Evolutionary conservation across 2,888 invertebrate genomes (phyloP), one percentile per base, ranked within the genome.

Genomic region (Galerucella pusilla): DNA sequence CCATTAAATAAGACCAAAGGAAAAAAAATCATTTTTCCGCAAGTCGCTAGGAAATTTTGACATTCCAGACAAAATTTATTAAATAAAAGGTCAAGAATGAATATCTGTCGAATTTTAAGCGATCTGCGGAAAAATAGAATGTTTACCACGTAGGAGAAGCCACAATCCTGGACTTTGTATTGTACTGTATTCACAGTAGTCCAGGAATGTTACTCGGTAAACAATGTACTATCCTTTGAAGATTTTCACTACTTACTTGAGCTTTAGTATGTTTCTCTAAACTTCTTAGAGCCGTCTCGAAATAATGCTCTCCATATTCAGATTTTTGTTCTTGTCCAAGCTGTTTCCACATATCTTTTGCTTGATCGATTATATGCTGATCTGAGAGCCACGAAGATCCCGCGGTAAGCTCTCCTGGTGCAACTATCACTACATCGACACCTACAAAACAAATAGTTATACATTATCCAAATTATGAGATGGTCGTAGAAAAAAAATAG

Each of bases 341-440:
- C 85, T 93, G 92, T 46, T 89, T 88, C 96, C 96, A 96, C 95
- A 96, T 96, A 82, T 93, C 92, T 77, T 92, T 92, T 7, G 95
- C 95, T 88, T 93, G 90, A 69, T 86, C 86, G 12, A 86, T 75
- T 49, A 88, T 84, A 20, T 83, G 79, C 42, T 88, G 90, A 80
- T 94, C 93, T 25, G 91, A 91, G 11, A 94, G 88, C 94, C 94
- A 94, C 1, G 92, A 92, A 81, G 92, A 94, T 84, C 96, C 95
- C 0, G 94, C 93, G 10, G 95, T 92, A 82, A 93, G 94, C 87
- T 96, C 95, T 60, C 96, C 96, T 59, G 96, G 94, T 79, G 96
- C 95, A 54, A 96, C 93, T 35, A 95, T 91, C 67, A 94, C 93
- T 16, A 96, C 95, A 85, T 95, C 94, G 12, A 96, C 96, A 66